Evolutionary conservation across 2,113 vertebrate genomes (phyloP), one percentile per base, ranked within the genome.

Genomic region (Polyodon spathula): DNA sequence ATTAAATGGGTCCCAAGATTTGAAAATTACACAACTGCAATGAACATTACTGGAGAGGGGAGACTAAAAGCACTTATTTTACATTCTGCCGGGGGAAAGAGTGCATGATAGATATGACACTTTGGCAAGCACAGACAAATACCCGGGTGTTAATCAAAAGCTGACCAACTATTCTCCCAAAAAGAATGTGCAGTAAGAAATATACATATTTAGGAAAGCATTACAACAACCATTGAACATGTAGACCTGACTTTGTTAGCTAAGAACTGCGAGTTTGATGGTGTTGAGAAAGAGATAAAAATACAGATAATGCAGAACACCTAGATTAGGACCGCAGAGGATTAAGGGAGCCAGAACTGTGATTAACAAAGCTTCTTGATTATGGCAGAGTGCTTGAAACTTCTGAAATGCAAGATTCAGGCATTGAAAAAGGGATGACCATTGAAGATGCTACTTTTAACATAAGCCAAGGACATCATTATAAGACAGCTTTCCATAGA

Each of bases 61-160:
- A 60, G 61, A 11, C 38, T 37, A 14, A 63, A 38, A 56, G 66
- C 61, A 51, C 5, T 60, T 6, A 6, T 60, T 1, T 43, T 68
- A 3, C 62, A 67, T 44, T 8, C 56, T 1, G 52, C 62, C 8
- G 66, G 62, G 37, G 62, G 62, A 68, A 37, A 9, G 44, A 1
- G 66, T 64, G 12, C 57, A 68, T 52, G 61, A 63, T 8, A 68
- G 60, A 10, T 68, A 63, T n/a, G 62, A 68, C 11, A 60, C 53
- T 2, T 14, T 67, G 10, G 9, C 42, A n/a, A 57, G 52, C 0
- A 42, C 44, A n/a, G 61, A 65, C 9, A 15, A 52, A 6, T 59
- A 52, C 37, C 46, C 54, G 42, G 51, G 58, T 15, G 16, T 37
- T 1, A 68, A 68, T 15, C 9, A 2, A 12, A 68, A 64, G 40